Evolutionary conservation across 2,888 invertebrate species (phyloP).

Genomic region (Mimumesa dahlbomi): DNA sequence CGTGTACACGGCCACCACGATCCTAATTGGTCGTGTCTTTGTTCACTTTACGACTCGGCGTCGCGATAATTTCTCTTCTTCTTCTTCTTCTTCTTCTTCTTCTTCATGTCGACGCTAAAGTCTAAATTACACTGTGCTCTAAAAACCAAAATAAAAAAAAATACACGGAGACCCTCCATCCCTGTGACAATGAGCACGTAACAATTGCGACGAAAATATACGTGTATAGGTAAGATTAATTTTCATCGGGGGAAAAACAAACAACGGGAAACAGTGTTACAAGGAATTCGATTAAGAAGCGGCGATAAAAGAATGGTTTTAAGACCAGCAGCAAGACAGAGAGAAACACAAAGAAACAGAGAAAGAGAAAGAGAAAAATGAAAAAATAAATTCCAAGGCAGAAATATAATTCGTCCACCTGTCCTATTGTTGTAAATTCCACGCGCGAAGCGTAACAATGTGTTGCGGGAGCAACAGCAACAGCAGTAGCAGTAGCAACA

Average conservation of each 20-base stretch:
- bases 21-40: slow-evolving; percentile 50
- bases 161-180: no score
- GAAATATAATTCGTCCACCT: slow-evolving; percentile 52
- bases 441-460: slow-evolving; percentile 49
- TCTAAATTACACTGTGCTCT: no score
- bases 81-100: not conserved
- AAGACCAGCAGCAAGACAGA: not conserved
- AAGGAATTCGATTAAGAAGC: not conserved
- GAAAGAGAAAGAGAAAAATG: not conserved
- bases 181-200: no score
- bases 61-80: slow-evolving; percentile 1
- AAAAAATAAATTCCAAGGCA: slow-evolving; percentile 6
- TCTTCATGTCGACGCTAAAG: no score
- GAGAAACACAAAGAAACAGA: not conserved
- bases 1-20: slow-evolving; percentile 37
- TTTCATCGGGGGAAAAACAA: no score
- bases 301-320: not conserved
- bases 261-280: no score
- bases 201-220: no score
- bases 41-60: slow-evolving; percentile 40
- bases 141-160: no score
- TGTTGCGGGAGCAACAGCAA: no score
- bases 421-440: slow-evolving; percentile 61
- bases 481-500: no score
- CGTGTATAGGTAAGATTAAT: no score